These are phyloP conservation scores for Litoditis marina DNA, from an alignment of 2,888 invertebrate genomes.

Conservation along the genomic window DNA sequence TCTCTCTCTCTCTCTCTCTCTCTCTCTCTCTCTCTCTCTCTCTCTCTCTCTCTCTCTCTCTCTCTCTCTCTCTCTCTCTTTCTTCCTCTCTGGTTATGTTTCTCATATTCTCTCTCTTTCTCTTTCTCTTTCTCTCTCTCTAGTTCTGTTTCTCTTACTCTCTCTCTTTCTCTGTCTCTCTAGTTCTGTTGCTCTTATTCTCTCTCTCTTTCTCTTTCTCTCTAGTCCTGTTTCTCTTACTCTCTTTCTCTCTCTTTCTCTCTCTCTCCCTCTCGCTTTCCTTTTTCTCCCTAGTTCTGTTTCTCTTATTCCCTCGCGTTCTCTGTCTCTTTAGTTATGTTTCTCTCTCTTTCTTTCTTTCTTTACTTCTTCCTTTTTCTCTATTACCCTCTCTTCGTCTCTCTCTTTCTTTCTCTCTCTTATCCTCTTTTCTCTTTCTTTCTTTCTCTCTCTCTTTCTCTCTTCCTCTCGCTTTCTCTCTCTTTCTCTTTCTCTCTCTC, in stretches of 20 bases:
- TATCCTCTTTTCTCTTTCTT: no score
- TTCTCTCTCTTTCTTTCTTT: slow-evolving; percentile 15
- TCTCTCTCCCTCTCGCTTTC: slow-evolving; percentile 16
- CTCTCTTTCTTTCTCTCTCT: no score
- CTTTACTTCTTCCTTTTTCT: background rate
- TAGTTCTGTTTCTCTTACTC: background rate
- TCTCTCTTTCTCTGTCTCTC: background rate
- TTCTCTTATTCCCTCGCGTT: slow-evolving; percentile 3
- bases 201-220: slow-evolving; percentile 3
- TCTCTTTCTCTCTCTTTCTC: slow-evolving; percentile 5
- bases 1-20: slow-evolving; percentile 4
- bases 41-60: slow-evolving; percentile 12
- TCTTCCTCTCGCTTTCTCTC: background rate
- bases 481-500: background rate
- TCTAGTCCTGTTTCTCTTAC: slow-evolving; percentile 1
- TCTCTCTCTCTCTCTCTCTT: slow-evolving; percentile 16
- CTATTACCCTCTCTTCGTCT: background rate
- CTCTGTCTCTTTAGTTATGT: slow-evolving; percentile 7
- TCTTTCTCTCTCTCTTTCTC: background rate
- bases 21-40: background rate
- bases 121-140: background rate
- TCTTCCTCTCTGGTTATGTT: background rate
- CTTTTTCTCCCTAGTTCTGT: no score
- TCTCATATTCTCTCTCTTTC: background rate
- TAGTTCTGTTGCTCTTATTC: slow-evolving; percentile 20